Evolutionary conservation across 1,140 invertebrate genomes (phyloP).

Genomic region (Macrobrachium rosenbergii): DNA sequence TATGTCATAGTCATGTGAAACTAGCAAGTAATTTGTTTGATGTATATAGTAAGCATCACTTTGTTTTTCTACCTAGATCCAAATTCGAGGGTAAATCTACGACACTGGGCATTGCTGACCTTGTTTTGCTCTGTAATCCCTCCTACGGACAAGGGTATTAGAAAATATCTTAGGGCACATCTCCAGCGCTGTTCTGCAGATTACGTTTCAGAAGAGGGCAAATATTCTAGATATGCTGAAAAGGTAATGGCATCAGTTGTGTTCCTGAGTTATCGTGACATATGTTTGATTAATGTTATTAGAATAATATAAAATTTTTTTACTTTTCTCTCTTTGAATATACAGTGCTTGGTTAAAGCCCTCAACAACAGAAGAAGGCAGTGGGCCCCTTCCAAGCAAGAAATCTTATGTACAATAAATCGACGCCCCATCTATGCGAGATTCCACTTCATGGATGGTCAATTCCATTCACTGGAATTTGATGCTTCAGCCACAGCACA

Average conservation of each 20-base stretch:
- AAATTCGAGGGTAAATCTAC: slow-evolving; percentile 86
- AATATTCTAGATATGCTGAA: slow-evolving; percentile 93
- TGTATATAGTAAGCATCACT: neutral
- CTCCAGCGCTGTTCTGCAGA: slow-evolving; percentile 89
- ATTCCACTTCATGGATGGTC: slow-evolving; percentile 94
- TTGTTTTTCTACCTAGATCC: slow-evolving; percentile 78
- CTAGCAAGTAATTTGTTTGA: neutral
- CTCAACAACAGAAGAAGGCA: slow-evolving; percentile 88
- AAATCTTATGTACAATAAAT: slow-evolving; percentile 93
- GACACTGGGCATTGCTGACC: slow-evolving; percentile 93
- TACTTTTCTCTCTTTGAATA: slow-evolving; percentile 48
- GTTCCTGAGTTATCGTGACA: neutral
- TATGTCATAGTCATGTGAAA: neutral
- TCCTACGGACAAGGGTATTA: slow-evolving; percentile 84
- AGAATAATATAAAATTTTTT: neutral
- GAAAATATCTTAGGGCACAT: slow-evolving; percentile 92
- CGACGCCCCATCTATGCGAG: slow-evolving; percentile 90
- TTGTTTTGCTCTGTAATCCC: slow-evolving; percentile 89
- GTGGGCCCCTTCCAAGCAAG: slow-evolving; percentile 92
- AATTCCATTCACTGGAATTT: slow-evolving; percentile 95
- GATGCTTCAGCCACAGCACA: slow-evolving; percentile 93
- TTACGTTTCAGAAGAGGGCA: slow-evolving; percentile 92
- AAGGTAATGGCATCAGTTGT: slow-evolving; percentile 75
- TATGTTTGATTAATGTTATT: neutral
- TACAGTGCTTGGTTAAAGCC: slow-evolving; percentile 84